Conservation (phyloP, 2,797 vertebrate genomes). For the Clarias fuscus region DNA sequence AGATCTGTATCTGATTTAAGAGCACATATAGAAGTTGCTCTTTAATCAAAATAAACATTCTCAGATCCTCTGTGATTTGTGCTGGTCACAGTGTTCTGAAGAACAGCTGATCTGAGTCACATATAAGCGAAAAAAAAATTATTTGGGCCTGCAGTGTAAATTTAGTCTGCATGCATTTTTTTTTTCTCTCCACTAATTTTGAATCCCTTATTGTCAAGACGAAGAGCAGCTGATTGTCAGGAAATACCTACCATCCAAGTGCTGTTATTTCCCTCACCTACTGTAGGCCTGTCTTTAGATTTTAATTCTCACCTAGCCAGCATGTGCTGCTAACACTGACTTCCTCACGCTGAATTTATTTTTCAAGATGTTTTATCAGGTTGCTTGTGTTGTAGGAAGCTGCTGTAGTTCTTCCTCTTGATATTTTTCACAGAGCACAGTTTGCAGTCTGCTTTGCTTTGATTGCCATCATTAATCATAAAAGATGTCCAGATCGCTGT, state of each 20-base stretch:
- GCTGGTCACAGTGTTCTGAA: too few species aligned
- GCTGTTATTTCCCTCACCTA: background rate
- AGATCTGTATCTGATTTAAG: too few species aligned
- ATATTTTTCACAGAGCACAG: background rate
- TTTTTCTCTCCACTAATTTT: background rate
- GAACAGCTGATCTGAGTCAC: too few species aligned
- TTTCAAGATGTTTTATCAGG: background rate
- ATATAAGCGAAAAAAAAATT: too few species aligned
- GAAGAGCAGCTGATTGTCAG: background rate
- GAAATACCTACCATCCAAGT: background rate
- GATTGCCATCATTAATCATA: conserved; percentile 7
- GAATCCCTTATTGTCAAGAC: too few species aligned
- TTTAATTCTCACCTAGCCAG: background rate
- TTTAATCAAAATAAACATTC: too few species aligned
- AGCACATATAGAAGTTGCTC: too few species aligned
- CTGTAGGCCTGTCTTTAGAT: background rate
- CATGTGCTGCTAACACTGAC: background rate
- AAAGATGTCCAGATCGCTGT: conserved; percentile 7
- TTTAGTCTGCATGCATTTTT: background rate
- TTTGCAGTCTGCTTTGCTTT: conserved; percentile 24
- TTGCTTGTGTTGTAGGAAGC: background rate
- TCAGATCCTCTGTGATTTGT: too few species aligned
- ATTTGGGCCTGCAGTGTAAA: too few species aligned
- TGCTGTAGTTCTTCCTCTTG: background rate
- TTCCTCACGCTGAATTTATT: background rate